phyloP scores from a whole-genome alignment of 2,888 invertebrate genomes.

The Tetanocera ferruginea region DNA sequence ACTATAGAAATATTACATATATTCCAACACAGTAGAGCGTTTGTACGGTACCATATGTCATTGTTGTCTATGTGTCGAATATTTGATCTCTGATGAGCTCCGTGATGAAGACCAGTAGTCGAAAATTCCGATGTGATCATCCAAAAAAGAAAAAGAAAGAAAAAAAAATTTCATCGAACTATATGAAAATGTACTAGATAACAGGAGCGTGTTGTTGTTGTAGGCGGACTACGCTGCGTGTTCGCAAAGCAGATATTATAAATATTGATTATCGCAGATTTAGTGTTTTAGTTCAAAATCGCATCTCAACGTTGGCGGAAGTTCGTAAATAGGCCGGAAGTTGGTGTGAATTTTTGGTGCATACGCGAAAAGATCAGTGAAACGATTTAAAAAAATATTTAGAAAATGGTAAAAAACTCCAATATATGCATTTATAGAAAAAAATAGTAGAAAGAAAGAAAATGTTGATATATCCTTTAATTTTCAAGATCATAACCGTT shows the following conservation, averaged over 20 bases:
- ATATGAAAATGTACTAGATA: conserved; percentile 39
- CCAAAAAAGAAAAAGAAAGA: too few species aligned
- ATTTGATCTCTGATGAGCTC: conserved; percentile 40
- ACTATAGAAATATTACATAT: not conserved
- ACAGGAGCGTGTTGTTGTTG: not conserved
- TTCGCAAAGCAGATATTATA: conserved; percentile 57
- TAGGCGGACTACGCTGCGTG: conserved; percentile 29
- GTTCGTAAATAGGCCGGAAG: conserved; percentile 31
- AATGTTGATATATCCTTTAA: too few species aligned
- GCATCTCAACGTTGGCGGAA: conserved; percentile 51
- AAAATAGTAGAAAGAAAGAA: not conserved
- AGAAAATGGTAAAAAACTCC: not conserved
- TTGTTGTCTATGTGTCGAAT: conserved; percentile 41
- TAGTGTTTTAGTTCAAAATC: conserved; percentile 64
- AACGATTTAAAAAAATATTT: conserved; percentile 39
- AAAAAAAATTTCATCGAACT: conserved; percentile 52
- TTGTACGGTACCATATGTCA: conserved; percentile 29
- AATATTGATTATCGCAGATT: conserved; percentile 67
- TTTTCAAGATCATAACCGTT: too few species aligned
- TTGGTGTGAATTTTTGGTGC: conserved; percentile 9
- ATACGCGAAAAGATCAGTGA: conserved; percentile 1
- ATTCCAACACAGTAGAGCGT: not conserved
- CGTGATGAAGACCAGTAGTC: conserved; percentile 48
- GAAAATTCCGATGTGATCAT: conserved; percentile 56
- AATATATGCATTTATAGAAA: conserved; percentile 6